Percentiles rank a stretch among this genome's conserved stretches.
Evolutionary conservation across 2,888 invertebrate genomes (phyloP).

Genomic region (Spisula solida): DNA sequence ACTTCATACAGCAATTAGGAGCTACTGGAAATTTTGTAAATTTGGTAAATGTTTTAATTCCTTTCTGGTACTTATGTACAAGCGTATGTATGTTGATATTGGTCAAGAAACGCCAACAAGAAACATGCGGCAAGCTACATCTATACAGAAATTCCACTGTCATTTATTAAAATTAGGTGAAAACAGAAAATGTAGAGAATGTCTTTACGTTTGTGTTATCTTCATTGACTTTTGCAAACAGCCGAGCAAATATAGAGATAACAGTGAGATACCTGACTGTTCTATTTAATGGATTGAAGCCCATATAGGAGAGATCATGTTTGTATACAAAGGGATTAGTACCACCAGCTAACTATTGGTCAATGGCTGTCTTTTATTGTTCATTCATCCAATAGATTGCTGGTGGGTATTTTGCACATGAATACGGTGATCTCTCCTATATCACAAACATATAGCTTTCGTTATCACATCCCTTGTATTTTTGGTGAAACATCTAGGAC

Average conservation of each 20-base stretch:
- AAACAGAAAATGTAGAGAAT: not conserved
- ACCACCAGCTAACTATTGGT: too few species aligned
- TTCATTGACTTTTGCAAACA: not conserved
- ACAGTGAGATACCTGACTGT: not conserved
- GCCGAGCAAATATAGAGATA: not conserved
- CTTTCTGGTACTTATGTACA: too few species aligned
- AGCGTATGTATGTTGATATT: too few species aligned
- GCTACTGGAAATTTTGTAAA: too few species aligned
- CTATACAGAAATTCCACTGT: not conserved
- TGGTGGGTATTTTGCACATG: too few species aligned
- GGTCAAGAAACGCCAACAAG: not conserved
- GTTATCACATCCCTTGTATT: slow-evolving; percentile 1
- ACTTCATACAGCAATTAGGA: too few species aligned
- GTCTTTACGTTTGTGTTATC: not conserved
- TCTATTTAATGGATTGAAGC: not conserved
- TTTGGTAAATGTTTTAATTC: too few species aligned
- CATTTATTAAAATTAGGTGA: not conserved
- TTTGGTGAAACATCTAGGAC: not conserved
- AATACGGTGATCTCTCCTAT: too few species aligned
- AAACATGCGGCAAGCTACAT: not conserved
- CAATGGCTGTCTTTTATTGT: too few species aligned
- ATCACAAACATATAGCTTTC: not conserved
- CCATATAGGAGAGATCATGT: too few species aligned
- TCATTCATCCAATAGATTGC: too few species aligned
- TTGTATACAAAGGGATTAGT: too few species aligned